Evolutionary conservation across 2,888 invertebrate genomes (phyloP).

Genomic region (Panzeria rudis): DNA sequence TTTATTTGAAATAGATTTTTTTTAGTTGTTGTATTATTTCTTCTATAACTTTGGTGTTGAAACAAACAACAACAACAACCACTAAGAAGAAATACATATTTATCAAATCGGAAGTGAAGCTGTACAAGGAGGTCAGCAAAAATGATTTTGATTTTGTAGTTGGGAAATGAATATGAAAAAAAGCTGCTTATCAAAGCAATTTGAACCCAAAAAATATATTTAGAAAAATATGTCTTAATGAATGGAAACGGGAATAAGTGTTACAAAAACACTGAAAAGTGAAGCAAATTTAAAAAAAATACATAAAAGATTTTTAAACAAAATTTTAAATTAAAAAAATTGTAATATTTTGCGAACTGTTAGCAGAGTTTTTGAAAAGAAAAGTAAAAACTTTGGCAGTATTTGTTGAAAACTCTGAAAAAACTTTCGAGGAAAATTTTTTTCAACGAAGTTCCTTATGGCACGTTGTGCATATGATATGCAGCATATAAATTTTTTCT

Average conservation of each 20-base stretch:
- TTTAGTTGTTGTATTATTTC: not conserved
- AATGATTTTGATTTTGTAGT: conserved; percentile 41
- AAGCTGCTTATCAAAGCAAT: conserved; percentile 43
- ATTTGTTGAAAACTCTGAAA: not conserved
- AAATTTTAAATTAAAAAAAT: not conserved
- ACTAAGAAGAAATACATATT: conserved; percentile 27
- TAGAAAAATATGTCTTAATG: conserved; percentile 2
- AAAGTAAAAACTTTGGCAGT: not conserved
- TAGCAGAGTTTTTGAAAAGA: not conserved
- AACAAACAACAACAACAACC: not conserved
- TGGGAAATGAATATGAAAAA: conserved; percentile 23
- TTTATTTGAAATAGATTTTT: conserved; percentile 4
- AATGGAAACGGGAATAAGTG: conserved; percentile 15
- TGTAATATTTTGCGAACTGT: not conserved
- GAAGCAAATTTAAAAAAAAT: not conserved
- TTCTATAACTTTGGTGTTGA: conserved; percentile 8
- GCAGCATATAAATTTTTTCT: too few relatives aligned
- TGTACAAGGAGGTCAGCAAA: conserved; percentile 74
- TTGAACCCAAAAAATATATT: conserved; percentile 26
- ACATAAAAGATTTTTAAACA: not conserved
- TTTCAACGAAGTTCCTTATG: too few relatives aligned
- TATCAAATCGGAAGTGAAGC: conserved; percentile 80
- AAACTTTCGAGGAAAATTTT: too few relatives aligned
- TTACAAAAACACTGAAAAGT: not conserved
- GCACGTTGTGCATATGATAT: too few relatives aligned